Base-by-base conservation (phyloP, 2,113 vertebrate genomes). In the Dromas ardeola region DNA sequence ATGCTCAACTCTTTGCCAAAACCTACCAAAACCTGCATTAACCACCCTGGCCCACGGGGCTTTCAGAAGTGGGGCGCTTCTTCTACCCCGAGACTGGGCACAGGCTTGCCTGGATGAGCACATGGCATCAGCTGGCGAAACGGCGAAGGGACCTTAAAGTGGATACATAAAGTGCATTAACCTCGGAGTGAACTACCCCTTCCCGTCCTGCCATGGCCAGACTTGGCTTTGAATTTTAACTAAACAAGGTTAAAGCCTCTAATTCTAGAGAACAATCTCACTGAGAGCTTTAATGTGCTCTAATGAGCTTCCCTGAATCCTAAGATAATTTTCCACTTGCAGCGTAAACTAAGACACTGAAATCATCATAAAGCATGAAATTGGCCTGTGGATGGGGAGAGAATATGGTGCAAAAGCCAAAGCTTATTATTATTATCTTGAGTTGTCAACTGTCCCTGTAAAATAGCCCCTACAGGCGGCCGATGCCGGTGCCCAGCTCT, bases 41-140 rank as follows among this genome's bases (percentile, higher is more conserved):
- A 4, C 4, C 1, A 1, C 23, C 18, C 40, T 1, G 10, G 4
- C 11, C 61, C 23, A 13, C 0, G 0, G 49, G 4, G 18, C 22
- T 34, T 18, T 22, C 30, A 10, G 63, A 36, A 80, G 34, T 11
- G 40, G 59, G 2, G 5, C 0, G 1, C 11, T 29, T 6, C 13
- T 43, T 52, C 40, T 11, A 15, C 11, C n/a, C 26, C 0, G 1
- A 52, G 30, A 22, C 47, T 22, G 3, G 0, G 38, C 67, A 62
- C 32, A 15, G 59, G 6, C 23, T 26, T 6, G n/a, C 58, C n/a
- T 22, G 78, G 40, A 59, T 12, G 20, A 91, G 34, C 81, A 17
- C 0, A 0, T 5, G 10, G 38, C 63, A 25, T 18, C 43, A 45
- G 58, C 38, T 1, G 0, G 34, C 2, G 1, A 42, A 91, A 42